Evolutionary conservation across 2,888 invertebrate genomes (phyloP).

Genomic region (Thereva nobilitata): DNA sequence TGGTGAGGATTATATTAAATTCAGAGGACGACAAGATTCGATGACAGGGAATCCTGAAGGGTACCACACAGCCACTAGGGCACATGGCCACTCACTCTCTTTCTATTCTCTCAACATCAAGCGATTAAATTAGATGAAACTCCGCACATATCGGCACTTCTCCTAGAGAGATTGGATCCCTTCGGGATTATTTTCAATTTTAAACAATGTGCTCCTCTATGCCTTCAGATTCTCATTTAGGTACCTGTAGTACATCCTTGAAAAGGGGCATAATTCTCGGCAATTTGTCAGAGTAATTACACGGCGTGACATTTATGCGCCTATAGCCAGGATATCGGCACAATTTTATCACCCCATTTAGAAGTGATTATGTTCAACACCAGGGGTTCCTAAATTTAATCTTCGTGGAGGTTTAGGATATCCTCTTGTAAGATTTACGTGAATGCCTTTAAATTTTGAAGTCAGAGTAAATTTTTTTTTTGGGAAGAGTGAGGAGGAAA

Average conservation of each 20-base stretch:
- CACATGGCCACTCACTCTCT: background rate
- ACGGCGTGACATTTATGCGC: too few relatives aligned
- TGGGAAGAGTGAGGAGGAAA: too few relatives aligned
- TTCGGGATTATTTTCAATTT: background rate
- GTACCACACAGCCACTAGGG: background rate
- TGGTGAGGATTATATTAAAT: constrained; percentile 19
- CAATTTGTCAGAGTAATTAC: too few relatives aligned
- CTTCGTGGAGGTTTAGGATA: too few relatives aligned
- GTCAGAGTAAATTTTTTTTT: too few relatives aligned
- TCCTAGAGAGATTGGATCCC: background rate
- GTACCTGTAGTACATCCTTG: background rate
- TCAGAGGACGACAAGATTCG: background rate
- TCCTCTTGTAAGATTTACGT: too few relatives aligned
- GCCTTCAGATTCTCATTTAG: background rate
- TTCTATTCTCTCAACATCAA: background rate
- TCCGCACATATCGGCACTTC: background rate
- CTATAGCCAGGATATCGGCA: too few relatives aligned
- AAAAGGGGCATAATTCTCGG: background rate
- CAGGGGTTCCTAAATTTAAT: too few relatives aligned
- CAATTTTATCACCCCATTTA: too few relatives aligned
- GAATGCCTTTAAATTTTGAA: too few relatives aligned
- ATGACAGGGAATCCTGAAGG: background rate
- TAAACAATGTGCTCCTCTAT: background rate
- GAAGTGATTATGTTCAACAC: too few relatives aligned
- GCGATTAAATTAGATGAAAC: background rate